A percentile compares a stretch with the other conserved stretches of the same genome.
These are phyloP conservation scores for human DNA, from an alignment of 2,113 vertebrate species.

Conservation along the genomic window DNA sequence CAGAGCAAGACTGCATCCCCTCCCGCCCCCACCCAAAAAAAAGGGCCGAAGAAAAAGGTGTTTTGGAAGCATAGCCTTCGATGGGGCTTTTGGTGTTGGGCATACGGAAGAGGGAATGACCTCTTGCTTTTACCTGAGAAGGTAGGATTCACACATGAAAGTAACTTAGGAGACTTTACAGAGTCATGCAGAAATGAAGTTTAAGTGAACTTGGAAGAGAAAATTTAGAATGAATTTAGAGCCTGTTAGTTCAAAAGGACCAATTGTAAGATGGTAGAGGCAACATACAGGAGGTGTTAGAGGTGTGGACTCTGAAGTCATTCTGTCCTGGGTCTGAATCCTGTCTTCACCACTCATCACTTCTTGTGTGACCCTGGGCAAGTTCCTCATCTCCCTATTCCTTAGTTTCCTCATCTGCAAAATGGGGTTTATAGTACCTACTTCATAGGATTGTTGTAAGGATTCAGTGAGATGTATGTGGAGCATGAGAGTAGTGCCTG, in stretches of 20 bases:
- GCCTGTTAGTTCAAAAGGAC: neutral
- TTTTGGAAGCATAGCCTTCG: neutral
- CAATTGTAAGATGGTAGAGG: neutral
- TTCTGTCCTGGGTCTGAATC: neutral
- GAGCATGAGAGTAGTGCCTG: neutral
- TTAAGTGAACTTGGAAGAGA: neutral
- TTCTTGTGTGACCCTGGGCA: neutral
- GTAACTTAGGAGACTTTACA: neutral
- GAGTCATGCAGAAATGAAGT: neutral
- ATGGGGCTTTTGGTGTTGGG: neutral
- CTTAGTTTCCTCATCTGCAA: neutral
- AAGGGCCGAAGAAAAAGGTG: neutral
- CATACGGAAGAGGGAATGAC: neutral
- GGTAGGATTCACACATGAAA: neutral
- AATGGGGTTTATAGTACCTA: neutral
- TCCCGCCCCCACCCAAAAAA: too few relatives aligned
- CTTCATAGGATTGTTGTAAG: neutral
- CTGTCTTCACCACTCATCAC: neutral
- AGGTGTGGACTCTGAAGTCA: neutral
- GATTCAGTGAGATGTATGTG: neutral
- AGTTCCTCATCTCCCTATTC: neutral
- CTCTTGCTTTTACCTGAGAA: neutral
- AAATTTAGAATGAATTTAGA: neutral
- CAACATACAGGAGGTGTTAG: neutral
- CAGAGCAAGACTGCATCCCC: too few relatives aligned